These are phyloP conservation scores for Lates japonicus DNA, from an alignment of 2,797 vertebrate genomes.

Conservation along the genomic window DNA sequence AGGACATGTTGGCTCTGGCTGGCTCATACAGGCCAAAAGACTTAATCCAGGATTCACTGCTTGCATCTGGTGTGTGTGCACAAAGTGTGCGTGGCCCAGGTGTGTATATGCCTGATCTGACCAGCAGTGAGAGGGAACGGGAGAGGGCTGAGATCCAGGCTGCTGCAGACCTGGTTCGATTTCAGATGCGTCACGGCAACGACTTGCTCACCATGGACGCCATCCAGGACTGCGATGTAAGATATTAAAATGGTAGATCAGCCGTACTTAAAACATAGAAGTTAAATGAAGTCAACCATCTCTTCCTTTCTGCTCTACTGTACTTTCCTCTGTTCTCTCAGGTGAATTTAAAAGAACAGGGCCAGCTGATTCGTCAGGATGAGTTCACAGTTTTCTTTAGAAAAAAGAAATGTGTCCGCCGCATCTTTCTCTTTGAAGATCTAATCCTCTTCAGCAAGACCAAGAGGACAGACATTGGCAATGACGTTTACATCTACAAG, in stretches of 20 bases:
- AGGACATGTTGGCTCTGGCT: constrained; percentile 84
- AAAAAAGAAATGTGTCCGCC: constrained; percentile 87
- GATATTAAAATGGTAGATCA: constrained; percentile 26
- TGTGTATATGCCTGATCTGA: constrained; percentile 62
- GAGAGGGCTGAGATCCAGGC: constrained; percentile 83
- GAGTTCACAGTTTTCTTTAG: constrained; percentile 86
- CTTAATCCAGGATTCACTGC: constrained; percentile 42
- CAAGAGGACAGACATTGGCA: constrained; percentile 84
- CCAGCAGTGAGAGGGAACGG: constrained; percentile 76
- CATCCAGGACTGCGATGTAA: constrained; percentile 88
- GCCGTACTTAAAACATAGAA: neutral
- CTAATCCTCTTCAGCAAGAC: constrained; percentile 90
- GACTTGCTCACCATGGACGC: constrained; percentile 90
- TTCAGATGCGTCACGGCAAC: constrained; percentile 90
- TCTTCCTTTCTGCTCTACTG: neutral
- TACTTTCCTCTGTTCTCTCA: constrained; percentile 41
- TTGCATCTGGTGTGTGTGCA: constrained; percentile 40
- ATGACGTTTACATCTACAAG: constrained; percentile 88
- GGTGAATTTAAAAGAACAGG: constrained; percentile 89
- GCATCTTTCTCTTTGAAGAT: constrained; percentile 88
- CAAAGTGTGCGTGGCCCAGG: constrained; percentile 47
- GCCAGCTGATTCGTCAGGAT: constrained; percentile 87
- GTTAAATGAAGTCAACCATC: neutral
- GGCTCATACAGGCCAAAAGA: constrained; percentile 60
- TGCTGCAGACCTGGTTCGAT: constrained; percentile 86